A percentile compares a stretch with the other conserved stretches of the same genome.
Conservation (phyloP, 2,797 vertebrate species). For the Gallinago solitaria region DNA sequence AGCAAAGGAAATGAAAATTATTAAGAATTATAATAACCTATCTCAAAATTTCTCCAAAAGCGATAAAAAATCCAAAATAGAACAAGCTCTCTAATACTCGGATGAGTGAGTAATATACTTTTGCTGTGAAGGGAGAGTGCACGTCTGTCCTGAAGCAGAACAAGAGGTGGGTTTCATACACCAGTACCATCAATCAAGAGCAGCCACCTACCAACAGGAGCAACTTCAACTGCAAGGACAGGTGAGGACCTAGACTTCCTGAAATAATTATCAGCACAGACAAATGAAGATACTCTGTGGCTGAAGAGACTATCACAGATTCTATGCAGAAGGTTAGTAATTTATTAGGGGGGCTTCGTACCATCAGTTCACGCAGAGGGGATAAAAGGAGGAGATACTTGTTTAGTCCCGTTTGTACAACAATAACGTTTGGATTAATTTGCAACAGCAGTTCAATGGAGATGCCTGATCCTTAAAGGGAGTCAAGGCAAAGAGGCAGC, state of each 20-base stretch:
- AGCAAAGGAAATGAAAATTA: neutral
- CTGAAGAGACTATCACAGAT: neutral
- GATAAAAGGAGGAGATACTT: neutral
- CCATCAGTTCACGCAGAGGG: neutral
- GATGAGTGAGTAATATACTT: neutral
- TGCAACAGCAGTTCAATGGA: neutral
- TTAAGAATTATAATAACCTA: neutral
- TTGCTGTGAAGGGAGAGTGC: neutral
- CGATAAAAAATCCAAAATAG: fast-evolving
- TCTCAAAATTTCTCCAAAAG: neutral
- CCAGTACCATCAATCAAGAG: neutral
- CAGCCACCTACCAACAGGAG: neutral
- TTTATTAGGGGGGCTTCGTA: neutral
- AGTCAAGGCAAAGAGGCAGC: neutral
- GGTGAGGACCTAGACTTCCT: neutral
- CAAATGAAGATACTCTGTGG: neutral
- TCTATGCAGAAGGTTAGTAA: neutral
- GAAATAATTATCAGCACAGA: neutral
- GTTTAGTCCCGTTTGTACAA: neutral
- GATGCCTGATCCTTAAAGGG: neutral
- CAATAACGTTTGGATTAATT: neutral
- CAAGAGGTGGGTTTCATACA: neutral
- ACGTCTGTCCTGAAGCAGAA: neutral
- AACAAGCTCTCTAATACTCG: neutral
- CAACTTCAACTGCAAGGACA: neutral